Evolutionary conservation across 2,113 vertebrate species (phyloP).

Genomic region (Ochotona princeps): DNA sequence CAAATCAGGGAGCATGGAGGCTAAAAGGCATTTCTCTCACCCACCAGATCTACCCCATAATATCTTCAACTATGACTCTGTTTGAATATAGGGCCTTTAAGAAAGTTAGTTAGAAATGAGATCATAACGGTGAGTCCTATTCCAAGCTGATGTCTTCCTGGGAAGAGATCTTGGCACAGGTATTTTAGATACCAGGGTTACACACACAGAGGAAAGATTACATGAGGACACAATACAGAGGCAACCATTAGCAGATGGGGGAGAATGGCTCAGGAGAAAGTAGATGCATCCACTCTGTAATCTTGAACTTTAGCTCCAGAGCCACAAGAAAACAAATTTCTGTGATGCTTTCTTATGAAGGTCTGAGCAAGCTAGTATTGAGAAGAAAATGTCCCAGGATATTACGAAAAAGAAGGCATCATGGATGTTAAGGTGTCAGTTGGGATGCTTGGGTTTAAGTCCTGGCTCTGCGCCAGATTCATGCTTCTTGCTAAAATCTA

Average conservation of each 20-base stretch:
- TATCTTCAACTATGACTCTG: background rate
- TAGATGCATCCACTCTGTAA: background rate
- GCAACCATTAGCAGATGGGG: background rate
- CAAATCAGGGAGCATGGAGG: background rate
- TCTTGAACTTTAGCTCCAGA: background rate
- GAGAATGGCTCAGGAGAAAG: background rate
- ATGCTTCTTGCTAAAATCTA: too few relatives aligned
- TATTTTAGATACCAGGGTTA: background rate
- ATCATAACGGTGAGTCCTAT: background rate
- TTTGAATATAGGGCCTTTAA: background rate
- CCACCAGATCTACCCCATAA: background rate
- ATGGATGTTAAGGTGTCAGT: too few relatives aligned
- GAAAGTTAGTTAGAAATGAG: background rate
- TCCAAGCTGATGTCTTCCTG: background rate
- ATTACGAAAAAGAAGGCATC: too few relatives aligned
- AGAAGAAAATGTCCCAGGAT: background rate
- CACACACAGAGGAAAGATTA: background rate
- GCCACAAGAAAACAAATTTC: background rate
- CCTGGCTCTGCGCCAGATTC: too few relatives aligned
- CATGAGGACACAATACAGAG: background rate
- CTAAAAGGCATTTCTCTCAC: background rate
- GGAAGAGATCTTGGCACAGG: too few relatives aligned
- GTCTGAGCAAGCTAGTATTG: background rate
- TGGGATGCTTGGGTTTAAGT: too few relatives aligned
- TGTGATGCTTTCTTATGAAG: background rate